Evolutionary conservation across 2,888 invertebrate genomes (phyloP), one percentile per base, ranked within the genome.

Genomic region (Aporophyla nigra): DNA sequence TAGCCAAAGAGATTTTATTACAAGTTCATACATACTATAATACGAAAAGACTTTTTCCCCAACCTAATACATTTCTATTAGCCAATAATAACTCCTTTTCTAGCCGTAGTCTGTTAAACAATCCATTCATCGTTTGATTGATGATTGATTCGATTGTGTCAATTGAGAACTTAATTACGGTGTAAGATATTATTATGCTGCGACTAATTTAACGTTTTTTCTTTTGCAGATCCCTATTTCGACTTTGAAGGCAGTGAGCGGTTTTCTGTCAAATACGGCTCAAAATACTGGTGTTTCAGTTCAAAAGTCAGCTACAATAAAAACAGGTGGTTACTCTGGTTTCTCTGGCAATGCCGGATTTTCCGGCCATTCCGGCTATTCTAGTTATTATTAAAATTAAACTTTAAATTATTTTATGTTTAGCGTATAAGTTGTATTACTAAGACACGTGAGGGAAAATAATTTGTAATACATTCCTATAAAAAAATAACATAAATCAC

Each of bases 161-260:
- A 21, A 33, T 59, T 21, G 21, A 40, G 33, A 61, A 61, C 61
- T 61, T 14, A 40, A 40, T 61, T n/a, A 61, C 4, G 7, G 40
- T 61, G 21, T 33, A 33, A 61, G 1, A 12, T 46, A 40, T 33
- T 33, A 40, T 0, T 46, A 12, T 46, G 10, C 1, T 46, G 10
- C 12, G 16, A 46, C 3, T 3, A 24, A 73, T 24, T 33, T 16
- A 16, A 58, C 7, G 12, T 58, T 58, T 49, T 59, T 19, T 33
- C 2, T 67, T 87, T 95, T 96, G 58, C 95, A 98, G 98, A 98
- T 98, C 87, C 98, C 98, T 46, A 97, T 97, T 88, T 97, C 97
- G 24, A 97, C 98, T 6, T 90, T 98, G 78, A 96, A 95, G 87
- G 97, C 98, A 62, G 98, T 98, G 2, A 97, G 97, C 80, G 97